A percentile compares a stretch with the other conserved stretches of the same genome.
phyloP scores from a whole-genome alignment of 2,888 invertebrate species.

The Drosophila affinis region DNA sequence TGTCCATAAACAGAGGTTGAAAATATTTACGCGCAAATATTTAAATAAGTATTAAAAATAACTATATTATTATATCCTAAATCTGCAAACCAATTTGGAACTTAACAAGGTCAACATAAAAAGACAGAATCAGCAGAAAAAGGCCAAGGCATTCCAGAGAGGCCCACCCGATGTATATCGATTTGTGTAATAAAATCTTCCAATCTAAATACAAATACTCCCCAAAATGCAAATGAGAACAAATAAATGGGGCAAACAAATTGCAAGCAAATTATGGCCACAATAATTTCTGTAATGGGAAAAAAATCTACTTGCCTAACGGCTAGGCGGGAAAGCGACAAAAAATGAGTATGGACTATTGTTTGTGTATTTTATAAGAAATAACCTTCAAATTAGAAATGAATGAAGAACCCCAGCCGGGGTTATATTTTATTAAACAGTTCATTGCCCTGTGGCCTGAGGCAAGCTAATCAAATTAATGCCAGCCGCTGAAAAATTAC shows the following conservation, averaged over 20 bases:
- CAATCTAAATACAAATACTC: conserved; percentile 52
- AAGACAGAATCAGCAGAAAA: neutral
- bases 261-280: conserved; percentile 4
- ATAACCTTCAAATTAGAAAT: neutral
- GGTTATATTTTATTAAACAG: conserved; percentile 44
- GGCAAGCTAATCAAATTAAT: conserved; percentile 12
- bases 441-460: conserved; percentile 41
- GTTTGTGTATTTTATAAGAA: neutral
- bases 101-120: too few relatives aligned
- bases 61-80: conserved; percentile 10
- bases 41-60: conserved; percentile 11
- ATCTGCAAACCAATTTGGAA: neutral
- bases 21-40: conserved; percentile 10
- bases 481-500: conserved; percentile 44
- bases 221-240: too few relatives aligned
- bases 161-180: conserved; percentile 24
- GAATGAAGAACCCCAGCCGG: neutral
- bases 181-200: conserved; percentile 27
- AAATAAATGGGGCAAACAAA: conserved; percentile 53
- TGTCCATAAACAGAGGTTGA: neutral
- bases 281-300: conserved; percentile 45
- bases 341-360: neutral
- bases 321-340: conserved; percentile 4
- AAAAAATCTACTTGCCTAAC: conserved; percentile 31
- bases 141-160: conserved; percentile 20